These are phyloP conservation scores for Alosa sapidissima DNA, from an alignment of 2,797 vertebrate genomes.

Conservation along the genomic window DNA sequence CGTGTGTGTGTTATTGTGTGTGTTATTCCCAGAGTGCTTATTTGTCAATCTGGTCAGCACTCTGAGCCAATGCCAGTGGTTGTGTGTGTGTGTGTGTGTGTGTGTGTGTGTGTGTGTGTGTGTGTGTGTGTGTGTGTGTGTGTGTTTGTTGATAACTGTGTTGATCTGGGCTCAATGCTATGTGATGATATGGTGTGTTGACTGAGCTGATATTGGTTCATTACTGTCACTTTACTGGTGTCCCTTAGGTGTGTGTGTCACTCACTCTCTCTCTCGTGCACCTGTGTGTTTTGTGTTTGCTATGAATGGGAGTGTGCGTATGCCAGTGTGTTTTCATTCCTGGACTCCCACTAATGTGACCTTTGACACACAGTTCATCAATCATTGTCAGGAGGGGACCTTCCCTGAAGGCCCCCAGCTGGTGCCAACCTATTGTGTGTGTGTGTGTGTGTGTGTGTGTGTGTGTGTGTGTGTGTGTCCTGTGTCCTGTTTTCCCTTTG, in stretches of 20 bases:
- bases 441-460: neutral
- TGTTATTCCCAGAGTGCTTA: neutral
- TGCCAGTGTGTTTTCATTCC: neutral
- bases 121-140: too few relatives aligned
- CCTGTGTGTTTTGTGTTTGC: neutral
- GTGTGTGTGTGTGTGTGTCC: neutral
- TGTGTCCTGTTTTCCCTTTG: too few relatives aligned
- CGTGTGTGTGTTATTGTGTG: neutral
- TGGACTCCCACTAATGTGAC: neutral
- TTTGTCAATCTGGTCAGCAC: neutral
- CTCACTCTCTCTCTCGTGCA: neutral
- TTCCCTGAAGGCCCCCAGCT: neutral
- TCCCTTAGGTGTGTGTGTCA: neutral
- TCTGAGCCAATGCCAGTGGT: neutral
- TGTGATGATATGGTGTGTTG: neutral
- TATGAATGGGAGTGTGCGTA: neutral
- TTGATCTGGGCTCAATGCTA: neutral
- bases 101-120: too few relatives aligned
- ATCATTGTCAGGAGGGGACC: neutral
- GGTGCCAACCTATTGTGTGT: neutral
- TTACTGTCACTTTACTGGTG: neutral
- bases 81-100: neutral
- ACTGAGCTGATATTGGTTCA: neutral
- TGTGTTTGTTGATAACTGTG: neutral
- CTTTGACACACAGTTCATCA: neutral